Evolutionary conservation across 2,888 invertebrate species (phyloP).

Genomic region (Ctena decussata): DNA sequence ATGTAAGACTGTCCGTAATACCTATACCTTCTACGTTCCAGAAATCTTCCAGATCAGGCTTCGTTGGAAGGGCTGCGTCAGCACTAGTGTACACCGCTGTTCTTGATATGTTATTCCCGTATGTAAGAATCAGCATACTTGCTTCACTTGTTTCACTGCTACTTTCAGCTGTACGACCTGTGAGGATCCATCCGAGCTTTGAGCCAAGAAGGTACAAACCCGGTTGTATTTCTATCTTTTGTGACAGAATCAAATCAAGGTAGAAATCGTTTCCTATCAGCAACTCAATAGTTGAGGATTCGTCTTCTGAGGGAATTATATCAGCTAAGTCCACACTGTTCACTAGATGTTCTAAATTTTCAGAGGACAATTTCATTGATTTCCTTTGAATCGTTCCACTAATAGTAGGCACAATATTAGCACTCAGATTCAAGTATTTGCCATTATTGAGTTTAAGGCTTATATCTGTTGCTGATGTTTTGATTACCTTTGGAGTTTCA

Average conservation of each 20-base stretch:
- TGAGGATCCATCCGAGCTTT: conserved; percentile 42
- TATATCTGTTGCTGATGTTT: conserved; percentile 16
- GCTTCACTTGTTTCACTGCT: not conserved
- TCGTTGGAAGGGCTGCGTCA: not conserved
- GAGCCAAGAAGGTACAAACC: conserved; percentile 30
- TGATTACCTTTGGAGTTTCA: not conserved
- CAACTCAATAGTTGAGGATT: conserved; percentile 4
- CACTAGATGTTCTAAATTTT: conserved; percentile 8
- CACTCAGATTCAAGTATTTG: conserved; percentile 12
- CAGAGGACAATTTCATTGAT: not conserved
- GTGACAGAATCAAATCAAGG: conserved; percentile 16
- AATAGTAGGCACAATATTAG: conserved; percentile 37
- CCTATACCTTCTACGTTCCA: conserved; percentile 49
- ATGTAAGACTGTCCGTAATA: not conserved
- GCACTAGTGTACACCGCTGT: conserved; percentile 6
- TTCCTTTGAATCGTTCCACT: conserved; percentile 32
- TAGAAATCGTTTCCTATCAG: conserved; percentile 36
- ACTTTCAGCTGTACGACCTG: conserved; percentile 28
- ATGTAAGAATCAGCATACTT: conserved; percentile 27
- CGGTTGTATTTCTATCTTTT: conserved; percentile 30
- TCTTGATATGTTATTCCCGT: not conserved
- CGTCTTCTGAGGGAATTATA: conserved; percentile 20
- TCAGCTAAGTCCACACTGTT: conserved; percentile 23
- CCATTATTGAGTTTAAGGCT: conserved; percentile 19
- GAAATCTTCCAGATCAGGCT: conserved; percentile 34